Conservation (phyloP, 2,113 vertebrate species). For the Acinonyx jubatus region DNA sequence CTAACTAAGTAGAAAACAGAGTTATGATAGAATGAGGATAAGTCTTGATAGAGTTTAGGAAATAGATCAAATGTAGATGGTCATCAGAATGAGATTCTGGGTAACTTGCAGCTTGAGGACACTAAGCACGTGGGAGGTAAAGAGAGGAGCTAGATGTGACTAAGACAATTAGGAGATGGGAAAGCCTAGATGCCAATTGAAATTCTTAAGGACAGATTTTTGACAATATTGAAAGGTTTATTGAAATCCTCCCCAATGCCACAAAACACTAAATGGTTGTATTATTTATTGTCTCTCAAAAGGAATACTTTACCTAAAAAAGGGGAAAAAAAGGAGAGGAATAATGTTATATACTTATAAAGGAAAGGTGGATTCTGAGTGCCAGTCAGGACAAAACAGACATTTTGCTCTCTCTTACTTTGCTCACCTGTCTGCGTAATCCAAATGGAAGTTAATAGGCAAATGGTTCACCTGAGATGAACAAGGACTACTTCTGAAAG, state of each 20-base stretch:
- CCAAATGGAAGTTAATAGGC: background rate
- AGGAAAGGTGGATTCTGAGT: background rate
- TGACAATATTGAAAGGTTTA: background rate
- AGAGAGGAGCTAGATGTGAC: background rate
- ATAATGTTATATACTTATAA: background rate
- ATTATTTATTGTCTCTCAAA: background rate
- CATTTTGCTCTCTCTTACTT: background rate
- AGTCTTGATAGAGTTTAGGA: background rate
- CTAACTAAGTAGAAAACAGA: background rate
- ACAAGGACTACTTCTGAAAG: background rate
- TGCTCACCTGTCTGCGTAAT: background rate
- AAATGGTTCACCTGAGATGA: background rate
- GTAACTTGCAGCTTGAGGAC: background rate
- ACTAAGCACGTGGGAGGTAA: background rate
- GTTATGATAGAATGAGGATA: background rate
- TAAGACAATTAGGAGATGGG: background rate
- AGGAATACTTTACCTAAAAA: background rate
- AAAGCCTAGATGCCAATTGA: background rate
- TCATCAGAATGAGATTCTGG: background rate
- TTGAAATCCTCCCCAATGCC: background rate
- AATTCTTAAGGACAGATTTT: background rate
- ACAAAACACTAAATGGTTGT: background rate
- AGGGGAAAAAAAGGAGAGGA: background rate
- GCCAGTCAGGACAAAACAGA: background rate
- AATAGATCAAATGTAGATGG: background rate